Evolutionary conservation across 2,888 invertebrate genomes (phyloP), one percentile per base, ranked within the genome.

Genomic region (Rotaria magnacalcarata): DNA sequence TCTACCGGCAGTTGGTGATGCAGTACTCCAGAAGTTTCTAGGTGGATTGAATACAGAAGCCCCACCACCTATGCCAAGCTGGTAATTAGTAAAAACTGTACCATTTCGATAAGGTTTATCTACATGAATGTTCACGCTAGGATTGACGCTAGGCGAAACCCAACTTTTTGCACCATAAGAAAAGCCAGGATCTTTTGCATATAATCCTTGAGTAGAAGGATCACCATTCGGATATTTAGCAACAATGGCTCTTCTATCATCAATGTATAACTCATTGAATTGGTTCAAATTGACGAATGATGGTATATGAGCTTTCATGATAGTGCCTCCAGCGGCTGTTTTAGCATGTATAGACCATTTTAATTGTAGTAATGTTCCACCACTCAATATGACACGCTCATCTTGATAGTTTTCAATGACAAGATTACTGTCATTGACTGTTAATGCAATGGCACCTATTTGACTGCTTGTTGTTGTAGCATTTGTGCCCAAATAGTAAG

Each of bases 201-300:
- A 74, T 74, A 74, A 27, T 10, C 74, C 74, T 27, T 74, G 74
- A 74, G 74, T 74, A 34, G 74, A 74, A 74, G 74, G 74, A 74
- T 74, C 74, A 74, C 74, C 74, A 11, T 74, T 74, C n/a, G 74
- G 74, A 74, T 74, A 74, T 41, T 74, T 74, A 74, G 74, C 74
- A 41, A 74, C 34, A 19, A 74, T 74, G 11, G 74, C 74, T 74
- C 74, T 34, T 74, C 34, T 41, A 19, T 19, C 74, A 34, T 34
- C 34, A 34, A 34, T 34, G 34, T 34, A 34, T 34, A 34, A 34
- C 34, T 34, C 34, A 34, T 24, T 74, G n/a, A 21, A 74, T 41
- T 16, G 41, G 6, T 74, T 34, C 10, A 74, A 10, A 24, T 47
- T 47, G 47, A 47, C 47, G 11, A 11, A 47, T 10, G 47, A 4